phyloP scores from a whole-genome alignment of 2,888 invertebrate genomes.

The Macrophya alboannulata region DNA sequence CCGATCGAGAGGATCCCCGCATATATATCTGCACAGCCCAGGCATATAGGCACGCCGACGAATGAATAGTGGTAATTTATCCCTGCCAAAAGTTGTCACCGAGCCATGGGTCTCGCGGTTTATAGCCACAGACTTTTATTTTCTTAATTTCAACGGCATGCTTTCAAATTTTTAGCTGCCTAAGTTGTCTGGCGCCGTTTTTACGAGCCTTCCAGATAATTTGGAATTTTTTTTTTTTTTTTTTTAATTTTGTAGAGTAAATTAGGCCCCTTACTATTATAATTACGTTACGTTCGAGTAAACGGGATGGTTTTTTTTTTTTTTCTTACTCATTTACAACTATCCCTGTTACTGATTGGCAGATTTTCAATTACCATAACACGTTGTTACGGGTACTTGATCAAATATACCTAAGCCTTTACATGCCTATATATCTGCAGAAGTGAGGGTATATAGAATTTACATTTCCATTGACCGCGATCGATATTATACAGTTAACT shows the following conservation, averaged over 20 bases:
- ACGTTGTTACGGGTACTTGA: not conserved
- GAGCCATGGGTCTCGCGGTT: not conserved
- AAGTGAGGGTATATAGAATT: not conserved
- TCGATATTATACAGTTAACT: not conserved
- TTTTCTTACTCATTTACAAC: not conserved
- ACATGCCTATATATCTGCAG: not conserved
- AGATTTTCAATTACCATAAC: slow-evolving; percentile 17
- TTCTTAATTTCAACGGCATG: slow-evolving; percentile 1
- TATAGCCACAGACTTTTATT: slow-evolving; percentile 1
- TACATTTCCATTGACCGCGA: not conserved
- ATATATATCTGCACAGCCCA: not conserved
- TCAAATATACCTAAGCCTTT: not conserved
- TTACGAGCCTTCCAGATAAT: not conserved
- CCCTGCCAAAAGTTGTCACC: slow-evolving; percentile 30
- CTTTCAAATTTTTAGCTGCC: not conserved
- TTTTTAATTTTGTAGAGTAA: not conserved
- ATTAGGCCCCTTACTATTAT: not conserved
- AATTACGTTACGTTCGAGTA: not conserved
- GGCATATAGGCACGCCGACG: not conserved
- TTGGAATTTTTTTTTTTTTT: not conserved
- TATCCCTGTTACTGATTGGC: slow-evolving; percentile 5
- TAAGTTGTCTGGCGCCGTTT: slow-evolving; percentile 25
- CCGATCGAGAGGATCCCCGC: not conserved
- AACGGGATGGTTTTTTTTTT: not conserved
- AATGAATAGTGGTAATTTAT: slow-evolving; percentile 14